Base-by-base conservation (phyloP, 1,140 invertebrate species). In the Danaus melanippus region DNA sequence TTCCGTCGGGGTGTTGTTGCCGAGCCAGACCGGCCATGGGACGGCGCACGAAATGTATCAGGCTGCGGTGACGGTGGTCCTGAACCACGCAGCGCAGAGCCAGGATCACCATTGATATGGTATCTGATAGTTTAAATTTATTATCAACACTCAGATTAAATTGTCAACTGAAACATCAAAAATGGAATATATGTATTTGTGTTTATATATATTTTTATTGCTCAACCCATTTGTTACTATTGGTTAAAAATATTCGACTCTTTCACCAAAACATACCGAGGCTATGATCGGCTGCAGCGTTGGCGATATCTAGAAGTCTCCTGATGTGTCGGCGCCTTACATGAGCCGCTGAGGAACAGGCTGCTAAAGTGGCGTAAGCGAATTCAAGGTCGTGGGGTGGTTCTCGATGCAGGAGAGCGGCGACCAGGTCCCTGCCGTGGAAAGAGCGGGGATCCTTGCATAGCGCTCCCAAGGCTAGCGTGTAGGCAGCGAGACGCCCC, bases 1-100 rank as follows among this genome's bases (percentile, higher is more conserved):
- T 92, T 9, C 95, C 94, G 57, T 95, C 93, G 1, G 90, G 83
- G 66, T 91, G 89, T 75, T 96, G 95, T 56, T 93, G 91, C 10
- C 90, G 84, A n/a, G 93, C 93, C 52, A 96, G 79, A 1, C 90
- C 91, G 0, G 92, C 88, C 58, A 93, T 91, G 0, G 94, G 93
- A 40, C 92, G 91, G 4, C 92, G 87, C 10, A 95, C 88, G 66
- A 93, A 94, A 69, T 94, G 93, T 58, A 92, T 90, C 32, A 95
- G 80, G 66, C 94, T 94, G 39, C 93, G 89, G 71, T 94, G 93
- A 1, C 92, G 88, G 69, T 95, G 93, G 64, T 95, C 94, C 60
- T 93, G 93, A n/a, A 94, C 92, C 53, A 95, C 93, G 77, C 95
- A 96, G 50, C 93, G 91, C 51, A 96, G 81, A 0, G 94, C 94